phyloP scores from a whole-genome alignment of 1,140 invertebrate species.

The Diprion similis region DNA sequence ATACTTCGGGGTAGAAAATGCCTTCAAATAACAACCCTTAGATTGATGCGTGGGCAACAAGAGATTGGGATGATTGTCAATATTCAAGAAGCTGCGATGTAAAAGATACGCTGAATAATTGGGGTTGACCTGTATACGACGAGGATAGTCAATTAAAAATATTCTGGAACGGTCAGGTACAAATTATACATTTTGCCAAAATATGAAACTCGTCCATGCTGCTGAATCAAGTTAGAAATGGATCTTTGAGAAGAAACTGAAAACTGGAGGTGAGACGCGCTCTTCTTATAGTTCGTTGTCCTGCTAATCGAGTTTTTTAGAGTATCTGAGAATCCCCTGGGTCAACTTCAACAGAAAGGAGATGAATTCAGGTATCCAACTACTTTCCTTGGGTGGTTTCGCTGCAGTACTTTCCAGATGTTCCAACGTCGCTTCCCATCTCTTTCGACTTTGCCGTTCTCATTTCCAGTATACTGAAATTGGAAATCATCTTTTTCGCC shows the following conservation, averaged over 20 bases:
- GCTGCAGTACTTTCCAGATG: too few species aligned
- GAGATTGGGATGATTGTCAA: neutral
- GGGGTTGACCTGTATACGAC: neutral
- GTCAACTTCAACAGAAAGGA: neutral
- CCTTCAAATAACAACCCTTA: neutral
- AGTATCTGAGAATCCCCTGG: neutral
- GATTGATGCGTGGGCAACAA: neutral
- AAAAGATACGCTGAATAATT: neutral
- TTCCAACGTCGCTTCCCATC: too few species aligned
- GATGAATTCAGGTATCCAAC: neutral
- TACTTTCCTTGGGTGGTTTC: neutral
- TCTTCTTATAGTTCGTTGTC: neutral
- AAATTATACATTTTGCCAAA: neutral
- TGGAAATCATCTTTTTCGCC: too few species aligned
- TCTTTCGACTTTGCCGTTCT: too few species aligned
- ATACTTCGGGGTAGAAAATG: neutral
- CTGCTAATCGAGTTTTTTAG: conserved; percentile 29
- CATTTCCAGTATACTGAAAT: too few species aligned
- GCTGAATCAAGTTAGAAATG: too few species aligned
- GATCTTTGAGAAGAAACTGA: too few species aligned
- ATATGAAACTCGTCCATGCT: neutral
- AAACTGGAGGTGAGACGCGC: neutral
- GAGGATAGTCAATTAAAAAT: neutral
- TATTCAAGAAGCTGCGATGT: neutral
- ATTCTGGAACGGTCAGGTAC: neutral